Evolutionary conservation across 2,113 vertebrate genomes (phyloP), one percentile per base, ranked within the genome.

Genomic region (Pseudois nayaur): DNA sequence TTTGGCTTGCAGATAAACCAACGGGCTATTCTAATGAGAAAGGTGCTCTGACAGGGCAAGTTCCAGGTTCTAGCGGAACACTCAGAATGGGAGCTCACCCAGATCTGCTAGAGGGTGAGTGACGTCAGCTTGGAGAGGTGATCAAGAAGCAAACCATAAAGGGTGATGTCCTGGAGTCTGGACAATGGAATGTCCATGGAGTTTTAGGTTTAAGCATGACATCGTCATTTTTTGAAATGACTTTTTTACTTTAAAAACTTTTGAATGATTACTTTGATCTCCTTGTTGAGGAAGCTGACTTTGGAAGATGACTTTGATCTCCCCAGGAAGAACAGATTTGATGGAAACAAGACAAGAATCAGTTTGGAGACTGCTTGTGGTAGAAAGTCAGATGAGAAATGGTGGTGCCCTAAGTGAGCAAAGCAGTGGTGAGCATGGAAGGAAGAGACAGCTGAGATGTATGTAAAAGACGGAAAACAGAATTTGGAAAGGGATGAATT

Each of bases 231-330:
- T 95, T 79, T 29, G 8, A 67, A 91, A 48, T 79, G n/a, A 54
- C 31, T 86, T 60, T 71, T 91, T 40, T 25, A 36, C 52, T 95
- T 95, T 31, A 45, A 78, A 91, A 54, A 31, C 13, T 62, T 89
- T 84, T 16, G 33, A 88, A 92, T 67, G 92, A 85, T 76, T 57
- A 27, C 55, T 90, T 85, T 94, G 95, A 84, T 88, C 74, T 92
- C 45, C 29, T 45, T 76, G 43, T 74, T 29, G 45, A 95, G 25
- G 74, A 84, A 74, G 43, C 89, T 59, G 52, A 83, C 76, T 93
- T 93, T 93, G 52, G 33, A 88, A 92, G 52, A 83, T 60, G 29
- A 64, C 31, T 89, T 96, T 89, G 57, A 43, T 76, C 40, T 83
- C 33, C 48, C 62, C 31, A 10, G 48, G 55, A 40, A 87, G 91